These are phyloP conservation scores for Cepphus grylle DNA, from an alignment of 2,113 vertebrate genomes.

Conservation along the genomic window DNA sequence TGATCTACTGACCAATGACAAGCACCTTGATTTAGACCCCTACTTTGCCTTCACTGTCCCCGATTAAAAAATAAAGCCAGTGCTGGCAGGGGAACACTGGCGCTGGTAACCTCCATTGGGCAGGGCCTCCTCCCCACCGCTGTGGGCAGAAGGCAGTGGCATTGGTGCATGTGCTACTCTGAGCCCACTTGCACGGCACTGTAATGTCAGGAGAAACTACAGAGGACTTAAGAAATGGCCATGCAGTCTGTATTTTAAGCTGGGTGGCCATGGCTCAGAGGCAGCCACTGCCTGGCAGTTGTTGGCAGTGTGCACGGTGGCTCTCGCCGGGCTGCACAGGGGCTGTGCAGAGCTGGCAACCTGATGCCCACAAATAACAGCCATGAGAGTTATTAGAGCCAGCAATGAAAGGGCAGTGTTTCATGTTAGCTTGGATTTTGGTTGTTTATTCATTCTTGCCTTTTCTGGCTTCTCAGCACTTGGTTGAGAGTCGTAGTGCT, in stretches of 20 bases:
- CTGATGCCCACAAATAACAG: not conserved
- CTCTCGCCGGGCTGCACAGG: not conserved
- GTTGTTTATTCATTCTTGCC: not conserved
- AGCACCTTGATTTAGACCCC: not conserved
- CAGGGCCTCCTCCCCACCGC: fast-evolving
- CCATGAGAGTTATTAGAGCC: not conserved
- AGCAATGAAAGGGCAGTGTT: not conserved
- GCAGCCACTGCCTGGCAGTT: not conserved
- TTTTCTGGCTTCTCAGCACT: not conserved
- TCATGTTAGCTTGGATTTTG: not conserved
- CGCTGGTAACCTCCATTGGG: not conserved
- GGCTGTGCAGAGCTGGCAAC: not conserved
- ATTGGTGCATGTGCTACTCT: fast-evolving
- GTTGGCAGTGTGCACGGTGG: not conserved
- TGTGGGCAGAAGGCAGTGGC: not conserved
- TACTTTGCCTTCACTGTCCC: not conserved
- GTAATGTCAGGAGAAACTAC: not conserved
- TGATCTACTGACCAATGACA: not conserved
- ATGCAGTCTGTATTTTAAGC: not conserved
- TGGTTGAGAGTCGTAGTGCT: fast-evolving
- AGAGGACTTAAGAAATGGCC: not conserved
- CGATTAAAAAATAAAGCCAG: not conserved
- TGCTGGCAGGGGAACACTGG: not conserved
- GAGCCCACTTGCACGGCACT: not conserved
- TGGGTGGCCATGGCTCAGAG: not conserved